Evolutionary conservation across 2,113 vertebrate species (phyloP).

Genomic region (Acinonyx jubatus): DNA sequence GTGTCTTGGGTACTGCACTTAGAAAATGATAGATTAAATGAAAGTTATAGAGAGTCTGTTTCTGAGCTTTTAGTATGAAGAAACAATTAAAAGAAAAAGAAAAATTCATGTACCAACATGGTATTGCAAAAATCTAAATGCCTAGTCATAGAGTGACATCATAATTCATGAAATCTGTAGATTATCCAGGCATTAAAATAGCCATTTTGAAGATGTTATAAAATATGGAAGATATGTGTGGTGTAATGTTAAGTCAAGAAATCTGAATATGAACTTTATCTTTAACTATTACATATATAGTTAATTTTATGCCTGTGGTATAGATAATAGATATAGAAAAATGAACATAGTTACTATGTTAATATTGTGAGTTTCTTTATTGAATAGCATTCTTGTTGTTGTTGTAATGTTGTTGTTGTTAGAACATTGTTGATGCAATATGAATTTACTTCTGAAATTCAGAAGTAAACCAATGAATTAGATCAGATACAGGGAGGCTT

Average conservation of each 20-base stretch:
- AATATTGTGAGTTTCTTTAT: not conserved
- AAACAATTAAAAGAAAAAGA: conserved; percentile 19
- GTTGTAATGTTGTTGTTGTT: not conserved
- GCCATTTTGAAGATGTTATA: not conserved
- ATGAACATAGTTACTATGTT: not conserved
- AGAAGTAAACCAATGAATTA: not conserved
- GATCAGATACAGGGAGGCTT: not conserved
- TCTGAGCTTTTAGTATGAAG: not conserved
- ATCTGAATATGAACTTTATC: conserved; percentile 24
- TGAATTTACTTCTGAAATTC: not conserved
- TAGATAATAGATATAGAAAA: not conserved
- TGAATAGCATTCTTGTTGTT: not conserved
- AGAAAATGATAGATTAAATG: not conserved
- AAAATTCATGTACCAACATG: not conserved
- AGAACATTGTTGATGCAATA: not conserved
- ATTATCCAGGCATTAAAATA: conserved; percentile 14
- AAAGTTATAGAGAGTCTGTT: not conserved
- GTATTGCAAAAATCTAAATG: conserved; percentile 16
- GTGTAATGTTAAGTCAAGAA: conserved; percentile 10
- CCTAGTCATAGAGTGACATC: not conserved
- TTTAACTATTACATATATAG: not conserved
- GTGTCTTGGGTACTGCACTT: not conserved
- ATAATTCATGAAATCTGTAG: conserved; percentile 27
- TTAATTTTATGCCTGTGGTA: conserved; percentile 2
- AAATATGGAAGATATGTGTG: not conserved